Base-by-base conservation (phyloP, 1,140 invertebrate species). In the Anastrepha obliqua region DNA sequence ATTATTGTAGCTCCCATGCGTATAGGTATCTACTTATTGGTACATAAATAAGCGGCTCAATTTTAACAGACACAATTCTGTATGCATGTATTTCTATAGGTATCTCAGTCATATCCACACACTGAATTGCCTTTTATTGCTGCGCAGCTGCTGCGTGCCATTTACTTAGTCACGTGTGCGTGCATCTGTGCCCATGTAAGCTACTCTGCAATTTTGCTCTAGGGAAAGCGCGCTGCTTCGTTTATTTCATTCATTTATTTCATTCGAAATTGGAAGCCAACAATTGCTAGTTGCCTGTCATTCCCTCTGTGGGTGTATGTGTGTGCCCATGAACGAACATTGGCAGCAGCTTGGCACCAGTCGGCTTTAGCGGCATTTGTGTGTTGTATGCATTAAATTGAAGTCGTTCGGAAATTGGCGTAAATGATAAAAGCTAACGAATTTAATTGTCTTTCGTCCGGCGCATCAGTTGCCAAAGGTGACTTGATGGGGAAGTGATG, bases 351-450 rank as follows among this genome's bases (percentile, higher is more conserved):
- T 29, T 29, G 29, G 29, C 13, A 17, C 4, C n/a, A n/a, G 60
- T 17, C 4, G 60, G 4, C n/a, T n/a, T 62, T 17, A 13, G 60
- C 60, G 60, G 60, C 60, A 15, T 62, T 17, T 62, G 4, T 62
- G 9, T 62, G 60, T 17, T 15, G 60, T 62, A 62, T 4, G 15
- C 15, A 62, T 55, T 55, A 8, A 55, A 55, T 55, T 55, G 51
- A 11, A 55, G 51, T 55, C 51, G 51, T 11, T 55, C 51, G 51
- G 51, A 81, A 81, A 81, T 81, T 81, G 74, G 47, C 47, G 74
- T 15, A 81, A 81, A 81, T 55, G 47, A 81, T 58, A 81, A 20
- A 17, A 81, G 47, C 42, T 81, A 81, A 81, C 74, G 47, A 81
- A 55, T n/a, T 81, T 81, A 81, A 81, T 81, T 81, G 74, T 55